Base-by-base conservation (phyloP, 2,888 invertebrate species). In the Drosophila rellima region DNA sequence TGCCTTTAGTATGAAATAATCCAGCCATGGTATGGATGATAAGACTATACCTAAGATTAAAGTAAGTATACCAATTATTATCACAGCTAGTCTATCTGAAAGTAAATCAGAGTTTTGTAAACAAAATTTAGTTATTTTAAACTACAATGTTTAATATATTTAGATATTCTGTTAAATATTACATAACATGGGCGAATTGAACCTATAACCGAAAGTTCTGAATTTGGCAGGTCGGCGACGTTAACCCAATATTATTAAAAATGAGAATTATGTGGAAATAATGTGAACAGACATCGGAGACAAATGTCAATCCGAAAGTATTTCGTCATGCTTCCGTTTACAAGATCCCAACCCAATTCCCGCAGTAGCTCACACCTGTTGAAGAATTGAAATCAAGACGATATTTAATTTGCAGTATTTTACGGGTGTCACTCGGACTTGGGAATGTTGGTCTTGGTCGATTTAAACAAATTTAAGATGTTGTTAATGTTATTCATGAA, bases 1-100 rank as follows among this genome's bases (percentile, higher is more conserved):
- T 92, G 97, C 97, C 94, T 96, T 96, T 93, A 97, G 94, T 92
- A 97, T 96, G 87, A 97, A 94, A 93, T 97, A 97, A 92, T 97
- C 97, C 89, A 97, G 92, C 97, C 97, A 97, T 54, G 97, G 97
- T 91, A 97, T 96, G 80, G 96, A 96, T 26, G 96, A 96, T 74
- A 97, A 94, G 80, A 97, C 94, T 74, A 97, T 95, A 64, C 97
- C 97, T 86, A 95, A 93, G 71, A 95, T 95, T 87, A 97, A 94
- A 17, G 97, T 96, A 90, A 96, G 94, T 88, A 97, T 94, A 88
- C 97, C 97, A 92, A 97, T 94, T 84, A 96, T 93, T 85, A 97
- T 95, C 74, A 96, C 95, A 67, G 96, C 96, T 82, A 97, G 93
- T 90, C 96, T 95, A 93, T 96, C 97, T 97, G 95, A 2, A 95